phyloP scores from a whole-genome alignment of 2,113 vertebrate species.

The Nesospiza acunhae region DNA sequence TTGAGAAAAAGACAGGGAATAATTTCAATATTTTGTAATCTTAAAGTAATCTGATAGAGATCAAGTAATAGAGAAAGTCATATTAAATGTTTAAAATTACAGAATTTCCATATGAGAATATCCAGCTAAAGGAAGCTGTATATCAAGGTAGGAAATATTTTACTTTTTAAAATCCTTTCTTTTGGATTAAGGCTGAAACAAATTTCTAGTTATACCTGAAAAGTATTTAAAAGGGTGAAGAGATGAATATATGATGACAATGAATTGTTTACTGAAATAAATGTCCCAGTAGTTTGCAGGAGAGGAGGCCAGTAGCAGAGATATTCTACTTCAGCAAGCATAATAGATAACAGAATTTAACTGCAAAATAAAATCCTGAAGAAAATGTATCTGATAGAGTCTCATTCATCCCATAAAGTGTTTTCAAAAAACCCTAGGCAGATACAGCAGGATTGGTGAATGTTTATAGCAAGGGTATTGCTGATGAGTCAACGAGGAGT shows the following conservation, averaged over 20 bases:
- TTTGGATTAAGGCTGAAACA: background rate
- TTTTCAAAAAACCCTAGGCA: background rate
- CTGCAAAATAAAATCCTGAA: background rate
- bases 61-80: background rate
- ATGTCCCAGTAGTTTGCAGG: background rate
- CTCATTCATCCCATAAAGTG: background rate
- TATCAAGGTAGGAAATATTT: background rate
- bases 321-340: background rate
- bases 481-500: background rate
- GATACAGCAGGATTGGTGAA: background rate
- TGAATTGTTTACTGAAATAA: background rate
- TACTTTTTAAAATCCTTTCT: background rate
- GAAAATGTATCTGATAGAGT: background rate
- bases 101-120: background rate
- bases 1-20: background rate
- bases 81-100: background rate
- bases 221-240: background rate
- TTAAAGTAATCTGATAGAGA: background rate
- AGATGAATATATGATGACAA: background rate
- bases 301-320: background rate
- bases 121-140: background rate
- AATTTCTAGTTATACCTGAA: background rate
- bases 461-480: background rate
- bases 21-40: background rate
- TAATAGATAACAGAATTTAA: background rate